Percentiles rank a stretch among this genome's conserved stretches.
Evolutionary conservation across 2,113 vertebrate genomes (phyloP).

Genomic region (Brachyhypopomus occidentalis): DNA sequence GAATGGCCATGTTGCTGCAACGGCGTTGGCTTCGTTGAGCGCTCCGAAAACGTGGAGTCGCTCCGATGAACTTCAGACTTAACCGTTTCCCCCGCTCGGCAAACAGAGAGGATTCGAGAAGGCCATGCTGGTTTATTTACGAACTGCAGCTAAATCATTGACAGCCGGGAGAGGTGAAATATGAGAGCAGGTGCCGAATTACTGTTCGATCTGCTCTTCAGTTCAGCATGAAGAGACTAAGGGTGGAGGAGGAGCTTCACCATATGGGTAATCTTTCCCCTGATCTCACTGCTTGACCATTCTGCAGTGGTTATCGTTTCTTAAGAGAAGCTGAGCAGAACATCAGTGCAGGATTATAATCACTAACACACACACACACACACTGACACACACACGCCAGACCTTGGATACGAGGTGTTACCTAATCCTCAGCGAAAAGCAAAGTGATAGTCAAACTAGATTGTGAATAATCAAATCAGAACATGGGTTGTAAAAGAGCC

Average conservation of each 20-base stretch:
- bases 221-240: neutral
- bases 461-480: too few species aligned
- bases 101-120: slow-evolving; percentile 24
- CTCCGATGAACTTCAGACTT: slow-evolving; percentile 52
- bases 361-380: too few species aligned
- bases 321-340: slow-evolving; percentile 4
- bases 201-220: neutral
- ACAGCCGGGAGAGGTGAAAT: slow-evolving; percentile 32
- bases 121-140: slow-evolving; percentile 37
- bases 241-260: neutral
- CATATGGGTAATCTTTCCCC: neutral
- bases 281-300: neutral
- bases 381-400: neutral
- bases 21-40: slow-evolving; percentile 1
- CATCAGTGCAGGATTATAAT: slow-evolving; percentile 8
- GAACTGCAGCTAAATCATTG: slow-evolving; percentile 42
- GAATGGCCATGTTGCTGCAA: slow-evolving; percentile 45
- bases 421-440: neutral
- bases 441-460: neutral
- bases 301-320: neutral
- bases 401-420: neutral
- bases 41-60: neutral
- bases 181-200: neutral
- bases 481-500: too few species aligned
- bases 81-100: slow-evolving; percentile 18